Base-by-base conservation (phyloP, 2,888 invertebrate genomes). In the Aspidiotus rigidus region DNA sequence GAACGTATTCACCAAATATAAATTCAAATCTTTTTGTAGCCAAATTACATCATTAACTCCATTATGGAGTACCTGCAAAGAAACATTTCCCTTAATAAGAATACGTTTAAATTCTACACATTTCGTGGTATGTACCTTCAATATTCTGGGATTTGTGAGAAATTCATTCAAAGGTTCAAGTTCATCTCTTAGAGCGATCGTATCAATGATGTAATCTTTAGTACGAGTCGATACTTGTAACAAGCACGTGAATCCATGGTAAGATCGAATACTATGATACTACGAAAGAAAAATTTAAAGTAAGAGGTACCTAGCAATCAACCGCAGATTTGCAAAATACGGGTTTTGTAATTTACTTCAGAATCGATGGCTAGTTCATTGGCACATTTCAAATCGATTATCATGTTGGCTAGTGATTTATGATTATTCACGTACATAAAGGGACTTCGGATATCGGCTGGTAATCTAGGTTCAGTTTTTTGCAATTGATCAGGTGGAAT, bases 1-100 rank as follows among this genome's bases (percentile, higher is more conserved):
- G 77, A 99, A 97, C 86, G 99, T 84, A 74, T 97, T 96, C 0
- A 99, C 96, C 3, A 99, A 80, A 77, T 99, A 99, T 1, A 99
- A 77, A 0, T 94, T 90, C 69, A 98, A 85, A 81, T 99, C 99
- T 15, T 94, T 82, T 78, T 99, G 99, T 42, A 99, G 80, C 98
- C 99, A 99, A 49, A 86, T 80, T 16, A 99, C 83, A 77, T 99
- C 98, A 71, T 77, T 81, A 71, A 90, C 87, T 0, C 93, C 90
- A 11, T 98, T 98, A 77, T 99, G 99, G 74, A 99, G 87, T 7
- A 95, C 84, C 89, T 89, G 75, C 73, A 72, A 66, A 72, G 69
- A 72, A 69, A 53, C 11, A 0, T 8, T 16, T 7, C 13, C 17
- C 11, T 44, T 28, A 39, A 8, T 28, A 3, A 28, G 28, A 28